Evolutionary conservation across 2,113 vertebrate species (phyloP).

Genomic region (Nerophis ophidion): DNA sequence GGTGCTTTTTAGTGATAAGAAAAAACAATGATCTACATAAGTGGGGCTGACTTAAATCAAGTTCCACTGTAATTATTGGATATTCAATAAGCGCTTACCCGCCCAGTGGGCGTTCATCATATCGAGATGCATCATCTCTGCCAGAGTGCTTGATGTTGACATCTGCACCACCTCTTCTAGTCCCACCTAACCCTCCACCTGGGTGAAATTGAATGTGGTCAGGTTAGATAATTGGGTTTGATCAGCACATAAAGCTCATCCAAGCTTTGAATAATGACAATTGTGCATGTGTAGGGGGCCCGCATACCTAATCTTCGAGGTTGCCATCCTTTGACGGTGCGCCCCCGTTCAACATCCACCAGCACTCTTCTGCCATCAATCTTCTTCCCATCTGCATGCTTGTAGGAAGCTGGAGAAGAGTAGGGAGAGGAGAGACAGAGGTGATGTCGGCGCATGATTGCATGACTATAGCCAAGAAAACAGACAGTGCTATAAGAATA

Average conservation of each 20-base stretch:
- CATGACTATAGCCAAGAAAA: conserved; percentile 56
- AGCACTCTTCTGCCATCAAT: conserved; percentile 86
- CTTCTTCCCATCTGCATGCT: conserved; percentile 93
- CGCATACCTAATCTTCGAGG: conserved; percentile 83
- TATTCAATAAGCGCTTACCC: conserved; percentile 39
- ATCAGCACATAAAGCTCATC: no score
- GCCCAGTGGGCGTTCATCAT: conserved; percentile 77
- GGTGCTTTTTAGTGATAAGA: no score
- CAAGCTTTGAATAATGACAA: no score
- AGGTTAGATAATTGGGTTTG: not conserved
- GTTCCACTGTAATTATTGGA: no score
- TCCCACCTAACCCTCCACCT: conserved; percentile 89
- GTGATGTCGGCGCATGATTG: conserved; percentile 9
- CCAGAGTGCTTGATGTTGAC: conserved; percentile 93
- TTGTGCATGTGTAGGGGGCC: no score
- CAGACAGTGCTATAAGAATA: conserved; percentile 61
- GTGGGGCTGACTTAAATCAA: no score
- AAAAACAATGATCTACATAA: no score
- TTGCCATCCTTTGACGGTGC: conserved; percentile 89
- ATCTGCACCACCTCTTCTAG: conserved; percentile 85
- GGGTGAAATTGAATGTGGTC: not conserved
- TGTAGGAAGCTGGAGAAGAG: conserved; percentile 84
- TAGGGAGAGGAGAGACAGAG: conserved; percentile 31
- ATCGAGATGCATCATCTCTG: conserved; percentile 85
- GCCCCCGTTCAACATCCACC: conserved; percentile 88